Evolutionary conservation across 2,888 invertebrate species (phyloP).

Genomic region (Serripes groenlandicus): DNA sequence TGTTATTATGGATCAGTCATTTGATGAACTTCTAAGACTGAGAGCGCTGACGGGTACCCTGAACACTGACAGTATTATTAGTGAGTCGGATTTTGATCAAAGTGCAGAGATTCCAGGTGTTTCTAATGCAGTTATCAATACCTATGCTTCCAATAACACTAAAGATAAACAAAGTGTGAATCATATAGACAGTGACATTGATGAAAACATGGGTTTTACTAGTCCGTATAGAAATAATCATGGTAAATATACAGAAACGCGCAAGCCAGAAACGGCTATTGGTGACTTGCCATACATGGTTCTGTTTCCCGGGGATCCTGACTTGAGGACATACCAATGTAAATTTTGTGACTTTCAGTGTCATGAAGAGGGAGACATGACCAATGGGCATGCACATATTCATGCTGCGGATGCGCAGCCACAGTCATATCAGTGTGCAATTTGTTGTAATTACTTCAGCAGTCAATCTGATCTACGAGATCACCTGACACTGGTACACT

Average conservation of each 20-base stretch:
- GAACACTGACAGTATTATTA: background rate
- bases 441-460: constrained; percentile 42
- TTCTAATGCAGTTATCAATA: background rate
- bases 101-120: background rate
- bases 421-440: constrained; percentile 49
- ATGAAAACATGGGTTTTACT: background rate
- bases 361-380: constrained; percentile 40
- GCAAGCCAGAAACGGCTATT: background rate
- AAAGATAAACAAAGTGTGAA: background rate
- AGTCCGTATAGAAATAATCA: background rate
- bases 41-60: too few relatives aligned
- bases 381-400: constrained; percentile 36
- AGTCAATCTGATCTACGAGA: constrained; percentile 28
- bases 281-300: constrained; percentile 30
- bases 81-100: background rate
- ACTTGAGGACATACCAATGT: constrained; percentile 34
- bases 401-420: constrained; percentile 34
- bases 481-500: constrained; percentile 43
- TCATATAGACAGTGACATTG: background rate
- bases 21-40: too few relatives aligned
- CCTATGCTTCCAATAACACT: background rate
- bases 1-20: too few relatives aligned
- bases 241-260: background rate
- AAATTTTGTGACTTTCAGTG: constrained; percentile 50
- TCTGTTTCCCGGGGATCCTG: constrained; percentile 15